Conservation (phyloP, 2,113 vertebrate species). For the Hipposideros armiger region DNA sequence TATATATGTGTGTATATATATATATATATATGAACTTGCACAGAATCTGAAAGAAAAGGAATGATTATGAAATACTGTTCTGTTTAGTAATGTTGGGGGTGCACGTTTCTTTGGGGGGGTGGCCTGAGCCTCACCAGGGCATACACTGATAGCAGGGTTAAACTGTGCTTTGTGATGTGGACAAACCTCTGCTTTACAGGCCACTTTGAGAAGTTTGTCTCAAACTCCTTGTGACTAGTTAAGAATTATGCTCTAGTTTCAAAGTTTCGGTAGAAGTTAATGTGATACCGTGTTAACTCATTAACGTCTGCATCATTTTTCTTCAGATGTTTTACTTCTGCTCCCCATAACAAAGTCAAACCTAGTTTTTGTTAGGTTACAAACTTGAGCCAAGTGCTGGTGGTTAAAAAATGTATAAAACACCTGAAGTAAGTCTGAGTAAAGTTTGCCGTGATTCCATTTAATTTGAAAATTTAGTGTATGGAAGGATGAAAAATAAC, state of each 20-base stretch:
- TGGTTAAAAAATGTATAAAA: conserved; percentile 13
- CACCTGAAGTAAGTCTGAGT: background rate
- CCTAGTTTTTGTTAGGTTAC: conserved; percentile 14
- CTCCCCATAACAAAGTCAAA: background rate
- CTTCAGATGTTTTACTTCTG: background rate
- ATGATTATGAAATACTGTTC: background rate
- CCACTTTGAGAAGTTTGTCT: background rate
- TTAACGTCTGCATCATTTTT: background rate
- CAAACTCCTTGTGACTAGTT: conserved; percentile 50
- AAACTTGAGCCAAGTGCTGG: background rate
- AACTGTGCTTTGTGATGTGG: conserved; percentile 35
- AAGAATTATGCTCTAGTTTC: conserved; percentile 3
- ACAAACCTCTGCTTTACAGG: background rate
- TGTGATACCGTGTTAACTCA: conserved; percentile 39
- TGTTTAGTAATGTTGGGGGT: background rate
- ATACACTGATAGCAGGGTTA: background rate
- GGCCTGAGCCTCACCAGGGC: background rate
- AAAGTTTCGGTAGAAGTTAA: conserved; percentile 58
- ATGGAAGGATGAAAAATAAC: background rate
- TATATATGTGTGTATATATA: no score
- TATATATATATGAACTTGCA: background rate
- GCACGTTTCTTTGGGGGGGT: background rate
- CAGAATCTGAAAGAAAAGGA: conserved; percentile 34
- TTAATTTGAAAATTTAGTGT: conserved; percentile 8
- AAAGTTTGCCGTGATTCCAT: background rate